These are phyloP conservation scores for Panthera uncia DNA, from an alignment of 2,113 vertebrate genomes.

Conservation along the genomic window DNA sequence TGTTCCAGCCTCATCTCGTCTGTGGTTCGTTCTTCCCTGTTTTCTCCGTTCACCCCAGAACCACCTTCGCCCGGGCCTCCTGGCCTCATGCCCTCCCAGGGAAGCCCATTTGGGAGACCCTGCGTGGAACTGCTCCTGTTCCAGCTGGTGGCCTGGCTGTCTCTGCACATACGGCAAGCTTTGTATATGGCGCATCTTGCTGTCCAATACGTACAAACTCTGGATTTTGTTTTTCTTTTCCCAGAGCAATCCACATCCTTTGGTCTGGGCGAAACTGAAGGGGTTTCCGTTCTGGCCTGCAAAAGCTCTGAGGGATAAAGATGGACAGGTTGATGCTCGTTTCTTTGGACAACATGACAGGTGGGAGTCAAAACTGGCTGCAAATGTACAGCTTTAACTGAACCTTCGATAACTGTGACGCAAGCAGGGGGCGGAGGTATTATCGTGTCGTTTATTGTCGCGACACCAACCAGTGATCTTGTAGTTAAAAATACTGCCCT, in stretches of 20 bases:
- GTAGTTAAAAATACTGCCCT: background rate
- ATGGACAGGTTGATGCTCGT: conserved; percentile 97
- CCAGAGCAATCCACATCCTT: conserved; percentile 97
- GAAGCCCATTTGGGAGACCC: accelerated
- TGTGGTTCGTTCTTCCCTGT: accelerated
- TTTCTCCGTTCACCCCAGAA: background rate
- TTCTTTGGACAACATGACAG: conserved; percentile 99
- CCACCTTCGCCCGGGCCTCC: background rate
- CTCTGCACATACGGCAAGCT: background rate
- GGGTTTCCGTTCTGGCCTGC: conserved; percentile 99
- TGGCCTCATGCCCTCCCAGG: accelerated
- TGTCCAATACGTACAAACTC: background rate
- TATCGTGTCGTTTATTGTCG: background rate
- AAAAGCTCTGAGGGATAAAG: conserved; percentile 98
- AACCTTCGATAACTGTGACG: background rate
- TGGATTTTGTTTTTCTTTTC: conserved; percentile 77
- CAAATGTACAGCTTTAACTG: background rate
- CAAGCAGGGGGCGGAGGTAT: background rate
- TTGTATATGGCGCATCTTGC: background rate
- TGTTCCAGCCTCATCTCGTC: no score
- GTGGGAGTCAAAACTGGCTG: conserved; percentile 81
- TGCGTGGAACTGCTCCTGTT: background rate
- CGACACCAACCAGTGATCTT: background rate
- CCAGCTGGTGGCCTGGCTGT: background rate
- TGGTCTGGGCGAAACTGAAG: conserved; percentile 99